phyloP scores from a whole-genome alignment of 2,888 invertebrate genomes.

The Scelioninae gen. 2 region DNA sequence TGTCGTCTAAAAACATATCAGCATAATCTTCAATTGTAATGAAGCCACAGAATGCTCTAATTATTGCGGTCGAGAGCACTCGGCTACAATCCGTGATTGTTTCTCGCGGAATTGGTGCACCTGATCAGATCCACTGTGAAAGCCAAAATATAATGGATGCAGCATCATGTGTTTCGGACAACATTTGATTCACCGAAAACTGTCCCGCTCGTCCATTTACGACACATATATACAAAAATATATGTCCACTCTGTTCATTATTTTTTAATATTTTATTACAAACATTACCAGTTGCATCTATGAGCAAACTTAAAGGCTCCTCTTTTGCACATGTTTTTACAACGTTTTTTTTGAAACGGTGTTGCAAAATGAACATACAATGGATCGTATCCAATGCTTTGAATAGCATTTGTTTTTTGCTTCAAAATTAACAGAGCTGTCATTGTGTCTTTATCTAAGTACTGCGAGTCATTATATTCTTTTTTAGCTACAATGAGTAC shows the following conservation, averaged over 20 bases:
- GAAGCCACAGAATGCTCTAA: constrained; percentile 46
- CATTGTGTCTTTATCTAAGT: too few relatives aligned
- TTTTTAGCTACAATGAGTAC: too few relatives aligned
- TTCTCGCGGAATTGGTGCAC: constrained; percentile 26
- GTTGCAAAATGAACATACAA: too few relatives aligned
- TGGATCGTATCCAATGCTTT: too few relatives aligned
- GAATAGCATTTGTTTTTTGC: too few relatives aligned
- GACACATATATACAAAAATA: constrained; percentile 26
- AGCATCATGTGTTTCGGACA: constrained; percentile 29
- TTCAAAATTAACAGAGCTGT: too few relatives aligned
- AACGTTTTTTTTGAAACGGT: constrained; percentile 35
- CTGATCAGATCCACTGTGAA: constrained; percentile 13
- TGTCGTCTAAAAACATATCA: constrained; percentile 23
- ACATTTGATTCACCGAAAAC: constrained; percentile 29
- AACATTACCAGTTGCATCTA: constrained; percentile 27
- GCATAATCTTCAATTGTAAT: constrained; percentile 54
- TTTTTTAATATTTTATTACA: constrained; percentile 20
- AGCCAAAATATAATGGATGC: constrained; percentile 21
- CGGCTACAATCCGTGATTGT: constrained; percentile 24
- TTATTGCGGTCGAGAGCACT: constrained; percentile 45
- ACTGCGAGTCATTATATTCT: too few relatives aligned
- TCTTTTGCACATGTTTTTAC: constrained; percentile 28
- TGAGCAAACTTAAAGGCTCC: constrained; percentile 19
- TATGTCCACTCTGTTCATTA: constrained; percentile 2
- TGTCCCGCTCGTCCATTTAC: constrained; percentile 15